Evolutionary conservation across 1,140 invertebrate species (phyloP), one percentile per base, ranked within the genome.

Genomic region (Elysia chlorotica): DNA sequence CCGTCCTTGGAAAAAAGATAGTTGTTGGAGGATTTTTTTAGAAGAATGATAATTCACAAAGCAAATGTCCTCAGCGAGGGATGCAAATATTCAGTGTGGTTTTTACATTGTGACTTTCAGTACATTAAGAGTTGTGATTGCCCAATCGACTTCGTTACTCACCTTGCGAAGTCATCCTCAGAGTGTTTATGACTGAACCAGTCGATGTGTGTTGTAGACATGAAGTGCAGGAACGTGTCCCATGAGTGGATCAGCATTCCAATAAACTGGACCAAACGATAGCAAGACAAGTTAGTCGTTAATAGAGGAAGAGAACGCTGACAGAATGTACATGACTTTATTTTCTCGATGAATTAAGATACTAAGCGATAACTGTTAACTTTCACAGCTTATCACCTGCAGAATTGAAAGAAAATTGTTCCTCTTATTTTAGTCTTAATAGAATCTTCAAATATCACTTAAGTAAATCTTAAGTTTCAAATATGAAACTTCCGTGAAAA

Each of bases 171-270:
- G 67, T 85, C 83, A 57, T 85, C 82, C 37, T 85, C 83, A 14
- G 85, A 83, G 61, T 79, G 86, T 75, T 86, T 87, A 65, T 85
- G 87, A 48, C 87, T 87, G 72, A 93, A 96, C 89, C 93, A 94
- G 83, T 94, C 95, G 4, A 99, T 89, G 81, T 96, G 94, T 2
- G 97, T 99, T 5, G 96, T 97, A 17, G 97, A 95, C 84, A 99
- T 90, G 80, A 99, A 98, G 85, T 99, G 98, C 0, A 97, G 95
- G 59, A 99, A 90, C 1, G 98, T 99, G 81, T 96, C 97, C 87
- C 99, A 99, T 78, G 89, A 77, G 76, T 90, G 89, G 31, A 89
- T 79, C 67, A 89, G 79, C 89, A 90, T 90, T 19, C 86, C 87
- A 17, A 88, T 61, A 74, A 89, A 87, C 76, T 90, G 89, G 6